Conservation (phyloP, 2,888 invertebrate species). For the Ypsolopha sequella region DNA sequence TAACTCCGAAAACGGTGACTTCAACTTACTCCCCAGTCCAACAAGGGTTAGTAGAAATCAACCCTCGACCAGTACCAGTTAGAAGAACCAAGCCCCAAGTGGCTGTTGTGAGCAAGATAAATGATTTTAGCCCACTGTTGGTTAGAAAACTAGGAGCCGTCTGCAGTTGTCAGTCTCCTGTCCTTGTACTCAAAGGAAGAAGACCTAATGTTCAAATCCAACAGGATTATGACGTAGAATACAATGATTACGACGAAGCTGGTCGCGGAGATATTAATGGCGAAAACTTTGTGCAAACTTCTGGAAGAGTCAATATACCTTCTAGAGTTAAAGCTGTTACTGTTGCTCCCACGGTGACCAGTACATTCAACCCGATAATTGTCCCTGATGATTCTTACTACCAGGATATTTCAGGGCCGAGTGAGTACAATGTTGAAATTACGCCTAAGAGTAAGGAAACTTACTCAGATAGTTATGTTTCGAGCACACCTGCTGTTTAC, state of each 20-base stretch:
- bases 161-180: conserved; percentile 76
- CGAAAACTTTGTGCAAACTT: background rate
- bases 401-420: conserved; percentile 48
- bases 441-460: conserved; percentile 27
- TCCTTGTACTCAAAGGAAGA: conserved; percentile 60
- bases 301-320: background rate
- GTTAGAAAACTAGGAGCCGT: conserved; percentile 80
- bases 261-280: conserved; percentile 34
- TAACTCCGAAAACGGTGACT: conserved; percentile 24
- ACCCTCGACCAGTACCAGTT: conserved; percentile 30
- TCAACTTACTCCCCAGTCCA: conserved; percentile 42
- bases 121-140: conserved; percentile 78
- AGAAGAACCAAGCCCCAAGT: conserved; percentile 59
- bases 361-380: conserved; percentile 59
- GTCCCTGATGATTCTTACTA: conserved; percentile 63
- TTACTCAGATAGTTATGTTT: conserved; percentile 32
- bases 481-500: conserved; percentile 32
- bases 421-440: conserved; percentile 26
- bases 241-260: conserved; percentile 27
- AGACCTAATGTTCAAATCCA: conserved; percentile 38
- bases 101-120: conserved; percentile 75
- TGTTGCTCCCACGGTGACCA: conserved; percentile 35
- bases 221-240: conserved; percentile 32
- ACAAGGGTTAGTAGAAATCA: conserved; percentile 51
- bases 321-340: conserved; percentile 21